Evolutionary conservation across 2,888 invertebrate genomes (phyloP).

Genomic region (Aleiodes leptofemur): DNA sequence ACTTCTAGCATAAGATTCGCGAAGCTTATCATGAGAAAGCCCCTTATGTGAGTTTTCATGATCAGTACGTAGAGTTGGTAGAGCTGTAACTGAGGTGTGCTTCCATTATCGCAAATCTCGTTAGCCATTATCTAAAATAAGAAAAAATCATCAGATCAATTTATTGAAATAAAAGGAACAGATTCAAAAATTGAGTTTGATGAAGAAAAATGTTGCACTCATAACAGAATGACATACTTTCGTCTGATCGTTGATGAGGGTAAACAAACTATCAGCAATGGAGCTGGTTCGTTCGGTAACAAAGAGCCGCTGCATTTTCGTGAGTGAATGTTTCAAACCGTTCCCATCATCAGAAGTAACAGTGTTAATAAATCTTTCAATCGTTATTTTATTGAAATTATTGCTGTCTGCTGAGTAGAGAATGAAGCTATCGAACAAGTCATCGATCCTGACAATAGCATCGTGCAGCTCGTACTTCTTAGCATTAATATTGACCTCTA

Average conservation of each 20-base stretch:
- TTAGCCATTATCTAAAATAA: neutral
- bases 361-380: neutral
- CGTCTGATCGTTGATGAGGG: neutral
- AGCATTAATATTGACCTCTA: constrained; percentile 37
- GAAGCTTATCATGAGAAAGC: neutral
- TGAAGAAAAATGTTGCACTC: neutral
- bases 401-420: neutral
- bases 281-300: neutral
- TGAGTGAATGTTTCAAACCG: neutral
- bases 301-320: neutral
- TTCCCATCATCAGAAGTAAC: neutral
- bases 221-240: neutral
- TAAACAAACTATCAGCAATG: neutral
- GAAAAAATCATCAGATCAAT: too few relatives aligned
- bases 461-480: constrained; percentile 17
- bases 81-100: neutral
- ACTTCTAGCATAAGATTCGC: neutral
- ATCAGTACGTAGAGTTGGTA: neutral
- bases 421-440: neutral
- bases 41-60: neutral
- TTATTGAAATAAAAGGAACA: too few relatives aligned
- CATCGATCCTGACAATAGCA: neutral
- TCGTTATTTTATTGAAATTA: neutral
- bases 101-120: neutral
- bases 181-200: neutral